Evolutionary conservation across 2,113 vertebrate genomes (phyloP).

Genomic region (Fulmarus glacialis): DNA sequence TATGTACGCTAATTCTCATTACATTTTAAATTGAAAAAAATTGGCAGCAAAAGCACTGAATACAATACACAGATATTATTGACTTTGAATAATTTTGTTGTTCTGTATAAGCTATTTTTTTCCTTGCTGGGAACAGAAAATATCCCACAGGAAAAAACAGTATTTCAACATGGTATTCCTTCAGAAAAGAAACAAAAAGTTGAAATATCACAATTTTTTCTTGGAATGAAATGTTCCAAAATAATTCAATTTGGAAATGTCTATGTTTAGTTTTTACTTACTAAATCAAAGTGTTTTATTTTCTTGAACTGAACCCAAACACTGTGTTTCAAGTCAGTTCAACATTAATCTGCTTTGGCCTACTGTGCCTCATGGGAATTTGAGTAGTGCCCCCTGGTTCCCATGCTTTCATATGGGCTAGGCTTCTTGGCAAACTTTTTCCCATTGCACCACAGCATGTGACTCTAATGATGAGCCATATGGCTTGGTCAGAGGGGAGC

Average conservation of each 20-base stretch:
- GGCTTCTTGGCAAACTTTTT: not conserved
- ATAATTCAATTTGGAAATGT: conserved; percentile 42
- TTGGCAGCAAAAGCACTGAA: not conserved
- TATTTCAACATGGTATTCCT: conserved; percentile 12
- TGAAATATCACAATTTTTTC: conserved; percentile 40
- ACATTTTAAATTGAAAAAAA: not conserved
- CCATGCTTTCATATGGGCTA: not conserved
- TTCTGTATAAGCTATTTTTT: conserved; percentile 33
- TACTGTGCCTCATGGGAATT: not conserved
- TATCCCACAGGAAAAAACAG: conserved; percentile 9
- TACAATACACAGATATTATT: conserved; percentile 18
- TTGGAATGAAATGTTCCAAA: conserved; percentile 6
- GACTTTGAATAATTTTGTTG: conserved; percentile 10
- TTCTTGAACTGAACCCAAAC: not conserved
- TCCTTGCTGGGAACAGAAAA: conserved; percentile 17
- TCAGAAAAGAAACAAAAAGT: conserved; percentile 15
- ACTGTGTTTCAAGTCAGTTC: not conserved
- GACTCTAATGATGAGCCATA: not conserved
- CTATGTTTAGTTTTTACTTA: conserved; percentile 25
- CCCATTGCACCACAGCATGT: not conserved
- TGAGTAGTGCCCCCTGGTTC: not conserved
- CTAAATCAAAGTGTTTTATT: conserved; percentile 36
- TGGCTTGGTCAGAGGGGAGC: not conserved
- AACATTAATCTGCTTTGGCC: not conserved
- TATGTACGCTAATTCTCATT: not conserved